phyloP scores from a whole-genome alignment of 2,797 vertebrate species.

The Echiichthys vipera region DNA sequence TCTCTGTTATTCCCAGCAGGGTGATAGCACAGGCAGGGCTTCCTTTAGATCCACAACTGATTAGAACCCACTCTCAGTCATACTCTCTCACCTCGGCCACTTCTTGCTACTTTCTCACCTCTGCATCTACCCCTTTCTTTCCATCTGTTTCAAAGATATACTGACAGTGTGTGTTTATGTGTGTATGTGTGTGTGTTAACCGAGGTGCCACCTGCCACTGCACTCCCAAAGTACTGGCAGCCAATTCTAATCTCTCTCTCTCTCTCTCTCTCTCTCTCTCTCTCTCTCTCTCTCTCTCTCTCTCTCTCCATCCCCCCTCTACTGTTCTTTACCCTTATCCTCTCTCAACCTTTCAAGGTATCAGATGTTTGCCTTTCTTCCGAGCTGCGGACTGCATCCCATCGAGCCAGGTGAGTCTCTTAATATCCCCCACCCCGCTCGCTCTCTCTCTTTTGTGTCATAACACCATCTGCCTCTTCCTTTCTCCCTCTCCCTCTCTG shows the following conservation, averaged over 20 bases:
- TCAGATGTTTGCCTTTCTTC: constrained; percentile 66
- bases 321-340: constrained; percentile 33
- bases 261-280: constrained; percentile 22
- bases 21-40: constrained; percentile 4
- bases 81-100: constrained; percentile 18
- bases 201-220: constrained; percentile 65
- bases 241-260: constrained; percentile 61
- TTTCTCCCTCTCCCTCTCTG: background rate
- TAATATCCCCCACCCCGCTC: constrained; percentile 9
- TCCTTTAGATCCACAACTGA: constrained; percentile 54
- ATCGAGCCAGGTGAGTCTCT: constrained; percentile 73
- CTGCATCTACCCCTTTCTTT: constrained; percentile 17
- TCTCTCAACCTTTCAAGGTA: constrained; percentile 62
- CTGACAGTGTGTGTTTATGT: constrained; percentile 16
- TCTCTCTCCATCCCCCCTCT: constrained; percentile 14
- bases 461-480: constrained; percentile 7
- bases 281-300: constrained; percentile 10
- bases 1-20: constrained; percentile 26
- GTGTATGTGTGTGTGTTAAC: constrained; percentile 36
- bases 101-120: constrained; percentile 49
- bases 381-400: constrained; percentile 60
- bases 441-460: constrained; percentile 30
- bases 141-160: constrained; percentile 51
- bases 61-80: constrained; percentile 41
- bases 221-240: constrained; percentile 58